Evolutionary conservation across 2,888 invertebrate species (phyloP), one percentile per base, ranked within the genome.

Genomic region (Helleia helle): DNA sequence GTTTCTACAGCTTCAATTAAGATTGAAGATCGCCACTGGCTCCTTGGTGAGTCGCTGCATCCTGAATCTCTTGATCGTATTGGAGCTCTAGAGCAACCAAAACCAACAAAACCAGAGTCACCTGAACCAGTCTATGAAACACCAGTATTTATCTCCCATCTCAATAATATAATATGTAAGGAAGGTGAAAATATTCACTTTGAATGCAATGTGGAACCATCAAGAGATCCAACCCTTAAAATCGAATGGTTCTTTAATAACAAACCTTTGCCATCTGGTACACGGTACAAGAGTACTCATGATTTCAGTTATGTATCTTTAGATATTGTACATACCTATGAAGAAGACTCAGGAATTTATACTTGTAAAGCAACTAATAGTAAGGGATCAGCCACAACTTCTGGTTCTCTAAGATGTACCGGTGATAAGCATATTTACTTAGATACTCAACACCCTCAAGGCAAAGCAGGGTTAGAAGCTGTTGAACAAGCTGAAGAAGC

Each of bases 231-330:
- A 3, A 95, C 94, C 1, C 89, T 96, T 75, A 90, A 90, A 60
- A 92, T 96, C 52, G 96, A 96, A 74, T 99, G 99, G 97, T 96
- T 94, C 85, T 90, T 94, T 46, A 97, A 99, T 70, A 97, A 95
- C 27, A 91, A 94, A 65, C 93, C 95, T 7, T 76, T 99, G 43
- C 94, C 93, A 51, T 90, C 90, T 51, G 97, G 96, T 17, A 90
- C 97, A 36, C 91, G 97, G 65, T 97, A 93, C 70, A 95, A 95
- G 75, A 93, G 94, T 15, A 93, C 93, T 9, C 95, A 96, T 64
- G 99, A 99, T 71, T 99, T 99, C 72, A 99, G 99, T 42, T 96
- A 94, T 63, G 95, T 98, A 6, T 91, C 96, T 9, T 85, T 99
- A 56, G 97, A 97, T 63, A 89, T 97, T 48, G 90, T 87, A 41